Percentiles rank a stretch among this genome's conserved stretches.
phyloP scores from a whole-genome alignment of 2,113 vertebrate genomes.

The Misgurnus anguillicaudatus region DNA sequence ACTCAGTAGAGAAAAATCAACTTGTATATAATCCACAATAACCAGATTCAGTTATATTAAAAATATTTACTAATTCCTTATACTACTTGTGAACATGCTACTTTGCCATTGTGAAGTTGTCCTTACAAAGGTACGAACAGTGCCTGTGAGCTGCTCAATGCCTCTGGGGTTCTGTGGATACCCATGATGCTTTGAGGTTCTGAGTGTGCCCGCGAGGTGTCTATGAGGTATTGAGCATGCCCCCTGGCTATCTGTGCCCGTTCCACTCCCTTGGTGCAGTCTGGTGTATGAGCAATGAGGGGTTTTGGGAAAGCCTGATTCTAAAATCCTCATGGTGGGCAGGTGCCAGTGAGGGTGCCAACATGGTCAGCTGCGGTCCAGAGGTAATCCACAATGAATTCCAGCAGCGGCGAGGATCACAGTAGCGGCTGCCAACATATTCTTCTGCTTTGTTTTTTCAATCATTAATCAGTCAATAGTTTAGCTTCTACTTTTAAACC shows the following conservation, averaged over 20 bases:
- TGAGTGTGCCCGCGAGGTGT: constrained; percentile 36
- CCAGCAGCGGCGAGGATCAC: constrained; percentile 76
- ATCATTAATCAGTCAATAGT: background rate
- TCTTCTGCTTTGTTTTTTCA: constrained; percentile 4
- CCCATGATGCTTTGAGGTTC: constrained; percentile 39
- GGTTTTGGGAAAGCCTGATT: constrained; percentile 51
- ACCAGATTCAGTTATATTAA: too few relatives aligned
- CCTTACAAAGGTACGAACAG: constrained; percentile 3
- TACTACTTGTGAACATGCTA: too few relatives aligned
- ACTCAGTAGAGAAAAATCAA: background rate
- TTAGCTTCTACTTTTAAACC: constrained; percentile 6
- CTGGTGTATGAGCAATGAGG: constrained; percentile 59
- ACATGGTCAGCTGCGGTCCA: constrained; percentile 73
- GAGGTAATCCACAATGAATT: constrained; percentile 80
- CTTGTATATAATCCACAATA: too few relatives aligned
- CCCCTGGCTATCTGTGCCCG: constrained; percentile 13
- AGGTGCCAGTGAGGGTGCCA: constrained; percentile 60
- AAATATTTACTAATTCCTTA: too few relatives aligned
- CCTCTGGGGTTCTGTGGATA: background rate
- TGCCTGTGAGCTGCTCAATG: constrained; percentile 5
- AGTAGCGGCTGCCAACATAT: constrained; percentile 44
- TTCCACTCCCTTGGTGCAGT: constrained; percentile 40
- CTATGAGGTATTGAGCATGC: constrained; percentile 46
- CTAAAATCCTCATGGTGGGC: constrained; percentile 74
- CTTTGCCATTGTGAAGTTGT: background rate